Evolutionary conservation across 2,113 vertebrate species (phyloP).

Genomic region (Parus major): DNA sequence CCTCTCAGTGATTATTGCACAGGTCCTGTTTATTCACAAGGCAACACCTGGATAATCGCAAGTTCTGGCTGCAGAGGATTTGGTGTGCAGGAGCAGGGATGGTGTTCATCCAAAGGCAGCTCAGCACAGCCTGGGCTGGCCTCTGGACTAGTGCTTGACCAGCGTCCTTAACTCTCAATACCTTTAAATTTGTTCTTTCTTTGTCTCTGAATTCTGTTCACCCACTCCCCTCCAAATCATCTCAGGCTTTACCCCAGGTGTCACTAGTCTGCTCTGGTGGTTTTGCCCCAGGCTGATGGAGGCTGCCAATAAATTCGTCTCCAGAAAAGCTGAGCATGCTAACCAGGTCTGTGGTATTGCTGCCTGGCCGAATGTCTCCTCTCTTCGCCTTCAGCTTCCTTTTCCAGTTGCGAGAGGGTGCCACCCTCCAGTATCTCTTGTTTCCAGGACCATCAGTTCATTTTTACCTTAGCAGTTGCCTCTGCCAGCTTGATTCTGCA

Average conservation of each 20-base stretch:
- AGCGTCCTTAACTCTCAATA: background rate
- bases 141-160: background rate
- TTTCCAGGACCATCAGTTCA: background rate
- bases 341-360: background rate
- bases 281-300: background rate
- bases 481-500: background rate
- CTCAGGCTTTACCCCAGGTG: background rate
- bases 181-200: background rate
- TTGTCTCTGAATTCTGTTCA: background rate
- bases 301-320: background rate
- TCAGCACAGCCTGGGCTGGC: background rate
- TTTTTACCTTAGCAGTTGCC: background rate
- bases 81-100: background rate
- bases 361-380: background rate
- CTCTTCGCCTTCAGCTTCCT: background rate
- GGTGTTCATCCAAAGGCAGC: background rate
- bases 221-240: fast-evolving
- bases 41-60: background rate
- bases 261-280: background rate
- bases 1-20: background rate
- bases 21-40: background rate
- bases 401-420: background rate
- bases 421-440: background rate
- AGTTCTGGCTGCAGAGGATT: background rate
- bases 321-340: fast-evolving